These are phyloP conservation scores for Mormyrus lacerda DNA, from an alignment of 2,113 vertebrate species.

Conservation along the genomic window DNA sequence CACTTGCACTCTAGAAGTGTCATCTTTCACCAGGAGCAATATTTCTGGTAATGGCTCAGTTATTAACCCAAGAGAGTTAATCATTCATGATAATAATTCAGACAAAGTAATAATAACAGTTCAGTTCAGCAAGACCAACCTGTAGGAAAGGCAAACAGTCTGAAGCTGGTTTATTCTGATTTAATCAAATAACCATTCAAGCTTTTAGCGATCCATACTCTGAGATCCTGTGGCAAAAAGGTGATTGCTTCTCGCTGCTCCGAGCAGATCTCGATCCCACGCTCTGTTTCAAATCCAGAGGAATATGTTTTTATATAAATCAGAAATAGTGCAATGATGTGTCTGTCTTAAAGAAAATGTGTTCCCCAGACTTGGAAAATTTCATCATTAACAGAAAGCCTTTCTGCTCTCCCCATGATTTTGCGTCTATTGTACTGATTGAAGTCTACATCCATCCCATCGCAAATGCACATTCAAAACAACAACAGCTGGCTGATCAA, in stretches of 20 bases:
- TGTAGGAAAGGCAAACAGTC: not conserved
- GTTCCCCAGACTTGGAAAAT: no score
- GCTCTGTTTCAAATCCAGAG: no score
- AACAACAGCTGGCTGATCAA: no score
- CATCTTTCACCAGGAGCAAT: not conserved
- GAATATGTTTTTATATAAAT: no score
- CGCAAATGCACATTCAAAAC: no score
- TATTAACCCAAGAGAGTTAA: not conserved
- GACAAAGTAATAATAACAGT: not conserved
- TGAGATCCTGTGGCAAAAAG: not conserved
- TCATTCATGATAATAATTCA: not conserved
- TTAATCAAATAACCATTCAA: not conserved
- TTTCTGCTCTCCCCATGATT: no score
- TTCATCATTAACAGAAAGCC: no score
- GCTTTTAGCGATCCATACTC: not conserved
- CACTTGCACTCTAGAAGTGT: not conserved
- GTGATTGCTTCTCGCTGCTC: not conserved
- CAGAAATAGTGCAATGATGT: no score
- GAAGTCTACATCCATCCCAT: no score
- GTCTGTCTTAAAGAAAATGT: no score
- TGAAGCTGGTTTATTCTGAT: not conserved
- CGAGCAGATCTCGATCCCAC: no score
- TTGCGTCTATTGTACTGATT: no score
- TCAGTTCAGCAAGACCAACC: not conserved
- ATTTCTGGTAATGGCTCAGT: not conserved